These are phyloP conservation scores for Lydus trimaculatus DNA, from an alignment of 2,888 invertebrate genomes.

Conservation along the genomic window DNA sequence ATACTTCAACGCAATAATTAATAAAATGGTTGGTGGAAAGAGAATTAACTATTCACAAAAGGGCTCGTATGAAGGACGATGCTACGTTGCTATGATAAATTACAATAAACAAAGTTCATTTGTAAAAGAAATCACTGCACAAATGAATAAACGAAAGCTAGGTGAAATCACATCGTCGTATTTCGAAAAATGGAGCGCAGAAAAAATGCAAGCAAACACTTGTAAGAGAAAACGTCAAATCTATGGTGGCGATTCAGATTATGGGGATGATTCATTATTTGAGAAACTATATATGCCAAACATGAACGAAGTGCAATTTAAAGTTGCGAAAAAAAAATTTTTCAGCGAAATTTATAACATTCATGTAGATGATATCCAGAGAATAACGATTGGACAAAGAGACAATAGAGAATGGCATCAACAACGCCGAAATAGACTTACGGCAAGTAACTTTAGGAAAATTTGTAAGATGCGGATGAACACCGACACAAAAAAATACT, in stretches of 20 bases:
- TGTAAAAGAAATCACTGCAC: not conserved
- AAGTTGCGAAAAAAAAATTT: not conserved
- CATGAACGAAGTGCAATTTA: not conserved
- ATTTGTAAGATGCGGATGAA: not conserved
- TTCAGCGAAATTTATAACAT: not conserved
- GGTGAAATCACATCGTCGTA: not conserved
- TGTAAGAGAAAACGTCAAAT: not conserved
- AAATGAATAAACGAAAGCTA: not conserved
- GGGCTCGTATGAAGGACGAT: constrained; percentile 47
- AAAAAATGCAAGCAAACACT: not conserved
- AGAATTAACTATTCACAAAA: constrained; percentile 26
- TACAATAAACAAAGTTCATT: constrained; percentile 38
- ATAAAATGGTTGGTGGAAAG: constrained; percentile 32
- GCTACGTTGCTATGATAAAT: constrained; percentile 47
- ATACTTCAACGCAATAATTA: constrained; percentile 47
- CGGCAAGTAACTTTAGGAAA: constrained; percentile 3
- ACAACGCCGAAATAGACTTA: not conserved
- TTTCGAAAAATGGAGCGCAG: not conserved
- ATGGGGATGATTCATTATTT: no score
- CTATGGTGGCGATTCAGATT: constrained; percentile 10
- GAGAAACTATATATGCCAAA: not conserved
- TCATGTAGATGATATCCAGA: constrained; percentile 1
- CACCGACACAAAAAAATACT: not conserved
- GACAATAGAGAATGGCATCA: not conserved
- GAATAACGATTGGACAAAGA: not conserved